Evolutionary conservation across 2,113 vertebrate genomes (phyloP), one percentile per base, ranked within the genome.

Genomic region (Bambusicola thoracicus): DNA sequence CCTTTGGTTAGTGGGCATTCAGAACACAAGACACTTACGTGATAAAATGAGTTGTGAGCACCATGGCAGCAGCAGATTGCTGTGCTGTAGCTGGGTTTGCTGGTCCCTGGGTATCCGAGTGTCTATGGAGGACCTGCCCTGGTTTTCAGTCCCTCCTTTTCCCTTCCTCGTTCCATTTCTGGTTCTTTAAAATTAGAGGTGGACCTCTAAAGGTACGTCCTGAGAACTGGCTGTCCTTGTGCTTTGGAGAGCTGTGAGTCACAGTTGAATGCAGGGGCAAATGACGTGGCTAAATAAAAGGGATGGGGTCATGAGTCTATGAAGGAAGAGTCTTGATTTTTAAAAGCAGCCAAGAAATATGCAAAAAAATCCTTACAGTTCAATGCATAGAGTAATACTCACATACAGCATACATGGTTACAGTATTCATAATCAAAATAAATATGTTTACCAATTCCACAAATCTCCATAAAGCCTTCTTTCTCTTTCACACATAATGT

Each of bases 391-490:
- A 61, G 86, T 65, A 83, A 8, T 25, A 58, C n/a, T 90, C 12
- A 8, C 14, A 70, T 72, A 62, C 20, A 48, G 49, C 46, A 55
- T 48, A 72, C 13, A 27, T 29, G 65, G 41, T 55, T 91, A 82
- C 63, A 73, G 82, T 89, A 91, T 55, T 92, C n/a, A 18, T 93
- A 85, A 91, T 73, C 41, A 87, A 80, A 93, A 94, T 87, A 94
- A 91, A 85, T 84, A 83, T 78, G 49, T 91, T 93, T 93, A 75
- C 94, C 30, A 30, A 51, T 70, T 85, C 87, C 51, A 61, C 79
- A 89, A 84, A 94, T 82, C 72, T 67, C 79, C 34, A 63, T 85
- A 87, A 92, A 81, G 66, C 79, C 67, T 81, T 62, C 63, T 74
- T 91, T 88, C 43, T 70, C 46, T 87, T 89, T 90, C 67, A 73